These are phyloP conservation scores for Synergus gifuensis DNA, from an alignment of 2,888 invertebrate species.

Conservation along the genomic window DNA sequence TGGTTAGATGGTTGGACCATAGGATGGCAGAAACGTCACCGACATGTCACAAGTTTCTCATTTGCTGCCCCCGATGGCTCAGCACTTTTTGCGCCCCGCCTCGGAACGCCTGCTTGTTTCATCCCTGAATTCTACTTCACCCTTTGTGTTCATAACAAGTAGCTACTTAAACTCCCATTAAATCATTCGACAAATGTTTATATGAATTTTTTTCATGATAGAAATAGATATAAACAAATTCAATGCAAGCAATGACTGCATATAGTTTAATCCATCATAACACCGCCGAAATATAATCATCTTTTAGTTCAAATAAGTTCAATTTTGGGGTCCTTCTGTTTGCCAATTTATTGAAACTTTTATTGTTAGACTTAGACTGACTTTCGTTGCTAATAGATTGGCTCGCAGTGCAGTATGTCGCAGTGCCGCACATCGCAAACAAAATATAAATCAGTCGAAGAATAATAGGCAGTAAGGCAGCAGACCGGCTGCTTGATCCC, in stretches of 20 bases:
- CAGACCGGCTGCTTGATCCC: slow-evolving; percentile 64
- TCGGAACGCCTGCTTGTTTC: slow-evolving; percentile 65
- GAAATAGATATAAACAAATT: not conserved
- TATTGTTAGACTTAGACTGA: slow-evolving; percentile 35
- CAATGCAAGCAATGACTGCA: too few species aligned
- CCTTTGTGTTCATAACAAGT: slow-evolving; percentile 6
- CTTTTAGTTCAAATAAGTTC: not conserved
- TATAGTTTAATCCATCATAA: too few species aligned
- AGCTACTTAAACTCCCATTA: not conserved
- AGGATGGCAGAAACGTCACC: slow-evolving; percentile 55
- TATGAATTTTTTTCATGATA: too few species aligned
- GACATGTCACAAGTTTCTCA: slow-evolving; percentile 58
- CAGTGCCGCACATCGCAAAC: slow-evolving; percentile 66
- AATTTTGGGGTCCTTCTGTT: not conserved
- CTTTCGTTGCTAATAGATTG: slow-evolving; percentile 51
- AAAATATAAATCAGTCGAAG: slow-evolving; percentile 76
- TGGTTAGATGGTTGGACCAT: slow-evolving; percentile 45
- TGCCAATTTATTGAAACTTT: slow-evolving; percentile 1
- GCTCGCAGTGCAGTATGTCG: slow-evolving; percentile 50
- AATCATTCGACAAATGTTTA: too few species aligned
- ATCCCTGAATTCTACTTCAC: slow-evolving; percentile 37
- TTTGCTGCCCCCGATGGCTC: slow-evolving; percentile 68
- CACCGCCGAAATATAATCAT: not conserved
- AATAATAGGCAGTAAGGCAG: slow-evolving; percentile 64
- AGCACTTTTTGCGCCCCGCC: slow-evolving; percentile 76